Conservation (phyloP, 1,140 invertebrate genomes). For the Patella vulgata region DNA sequence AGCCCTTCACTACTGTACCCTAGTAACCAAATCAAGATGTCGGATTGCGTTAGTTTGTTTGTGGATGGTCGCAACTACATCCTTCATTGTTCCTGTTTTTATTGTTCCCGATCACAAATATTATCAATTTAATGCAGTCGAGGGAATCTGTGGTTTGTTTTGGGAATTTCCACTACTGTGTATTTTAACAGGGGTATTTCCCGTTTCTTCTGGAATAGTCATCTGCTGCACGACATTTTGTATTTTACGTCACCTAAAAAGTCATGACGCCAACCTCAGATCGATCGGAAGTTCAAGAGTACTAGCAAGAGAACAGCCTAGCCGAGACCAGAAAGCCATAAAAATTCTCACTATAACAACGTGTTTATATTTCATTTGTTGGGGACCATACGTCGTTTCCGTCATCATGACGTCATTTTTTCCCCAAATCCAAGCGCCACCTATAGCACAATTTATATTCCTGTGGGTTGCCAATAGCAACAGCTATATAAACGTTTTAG, state of each 20-base stretch:
- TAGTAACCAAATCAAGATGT: constrained; percentile 16
- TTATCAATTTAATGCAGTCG: constrained; percentile 23
- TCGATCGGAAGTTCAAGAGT: neutral
- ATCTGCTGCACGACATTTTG: constrained; percentile 19
- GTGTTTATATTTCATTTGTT: constrained; percentile 26
- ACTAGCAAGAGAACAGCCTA: neutral
- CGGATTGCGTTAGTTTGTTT: constrained; percentile 1
- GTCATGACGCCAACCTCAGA: neutral
- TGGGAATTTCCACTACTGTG: constrained; percentile 38
- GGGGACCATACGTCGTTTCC: constrained; percentile 35
- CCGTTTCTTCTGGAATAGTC: neutral
- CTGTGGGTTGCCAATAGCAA: constrained; percentile 42
- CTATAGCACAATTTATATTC: constrained; percentile 20
- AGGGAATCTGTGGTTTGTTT: constrained; percentile 36
- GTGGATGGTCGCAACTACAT: constrained; percentile 27
- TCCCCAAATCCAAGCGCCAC: constrained; percentile 11
- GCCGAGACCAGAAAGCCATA: constrained; percentile 30
- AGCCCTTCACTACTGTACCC: constrained; percentile 25
- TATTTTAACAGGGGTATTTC: constrained; percentile 19
- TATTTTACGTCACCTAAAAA: constrained; percentile 12
- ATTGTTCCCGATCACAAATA: constrained; percentile 22
- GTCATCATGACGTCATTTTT: constrained; percentile 18
- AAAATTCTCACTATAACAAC: constrained; percentile 24
- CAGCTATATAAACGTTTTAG: constrained; percentile 38
- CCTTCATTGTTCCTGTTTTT: constrained; percentile 24